Evolutionary conservation across 2,797 vertebrate species (phyloP).

Genomic region (Meriones psammophilus): DNA sequence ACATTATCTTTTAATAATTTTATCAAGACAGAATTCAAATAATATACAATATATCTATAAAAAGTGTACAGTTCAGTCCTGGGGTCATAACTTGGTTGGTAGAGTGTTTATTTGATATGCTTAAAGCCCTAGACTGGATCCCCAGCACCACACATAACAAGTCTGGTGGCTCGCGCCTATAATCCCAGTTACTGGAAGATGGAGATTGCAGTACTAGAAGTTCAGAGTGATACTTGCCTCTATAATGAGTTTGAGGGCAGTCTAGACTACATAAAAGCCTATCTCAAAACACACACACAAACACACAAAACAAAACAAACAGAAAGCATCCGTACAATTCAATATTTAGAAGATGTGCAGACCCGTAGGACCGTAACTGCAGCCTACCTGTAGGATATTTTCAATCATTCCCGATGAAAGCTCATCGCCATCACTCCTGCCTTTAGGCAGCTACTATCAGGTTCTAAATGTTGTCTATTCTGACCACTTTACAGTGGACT

Average conservation of each 20-base stretch:
- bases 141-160: background rate
- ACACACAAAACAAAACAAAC: no score
- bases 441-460: background rate
- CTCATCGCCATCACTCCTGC: rapidly evolving
- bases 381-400: slow-evolving; percentile 28
- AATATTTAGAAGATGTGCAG: background rate
- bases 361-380: background rate
- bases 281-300: background rate
- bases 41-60: background rate
- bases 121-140: background rate
- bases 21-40: background rate
- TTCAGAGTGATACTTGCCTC: background rate
- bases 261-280: background rate
- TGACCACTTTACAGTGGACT: background rate
- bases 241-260: background rate
- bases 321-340: background rate
- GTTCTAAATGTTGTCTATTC: background rate
- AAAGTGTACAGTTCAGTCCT: background rate
- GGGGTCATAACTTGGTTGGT: background rate
- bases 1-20: background rate
- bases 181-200: background rate
- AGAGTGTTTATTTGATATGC: background rate
- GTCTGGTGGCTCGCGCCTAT: background rate
- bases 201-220: background rate
- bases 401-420: background rate